Evolutionary conservation across 2,797 vertebrate genomes (phyloP).

Genomic region (Cygnus olor): DNA sequence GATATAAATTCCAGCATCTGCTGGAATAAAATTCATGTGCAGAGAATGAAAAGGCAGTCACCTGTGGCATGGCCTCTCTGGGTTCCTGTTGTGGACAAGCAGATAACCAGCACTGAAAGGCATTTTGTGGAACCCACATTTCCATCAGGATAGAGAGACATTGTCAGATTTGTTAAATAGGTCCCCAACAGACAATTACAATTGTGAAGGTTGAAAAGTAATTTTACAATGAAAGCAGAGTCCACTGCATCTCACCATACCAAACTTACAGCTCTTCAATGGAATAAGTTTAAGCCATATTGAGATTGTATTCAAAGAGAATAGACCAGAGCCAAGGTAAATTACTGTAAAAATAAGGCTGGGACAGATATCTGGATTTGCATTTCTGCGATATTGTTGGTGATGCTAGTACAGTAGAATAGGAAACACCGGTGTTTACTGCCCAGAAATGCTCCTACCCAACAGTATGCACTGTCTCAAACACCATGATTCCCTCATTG

Average conservation of each 20-base stretch:
- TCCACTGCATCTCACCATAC: neutral
- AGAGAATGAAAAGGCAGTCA: rapidly evolving
- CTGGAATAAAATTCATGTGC: neutral
- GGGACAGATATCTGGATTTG: neutral
- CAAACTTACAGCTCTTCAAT: neutral
- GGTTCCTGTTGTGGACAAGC: neutral
- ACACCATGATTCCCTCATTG: neutral
- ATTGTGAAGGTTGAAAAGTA: neutral
- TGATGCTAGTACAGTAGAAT: neutral
- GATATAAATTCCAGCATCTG: no score
- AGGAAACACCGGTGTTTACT: neutral
- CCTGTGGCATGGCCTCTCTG: rapidly evolving
- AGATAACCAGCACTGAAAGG: neutral
- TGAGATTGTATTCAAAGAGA: neutral
- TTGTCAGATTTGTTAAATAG: neutral
- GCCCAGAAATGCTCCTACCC: neutral
- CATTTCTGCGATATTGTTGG: neutral
- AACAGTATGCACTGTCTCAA: neutral
- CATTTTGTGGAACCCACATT: neutral
- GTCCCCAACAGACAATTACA: neutral
- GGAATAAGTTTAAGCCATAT: neutral
- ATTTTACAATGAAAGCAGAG: neutral
- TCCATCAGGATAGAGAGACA: neutral
- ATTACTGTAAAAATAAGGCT: rapidly evolving
- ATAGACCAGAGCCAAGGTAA: neutral